Base-by-base conservation (phyloP, 2,888 invertebrate species). In the Hedychridium roseum region DNA sequence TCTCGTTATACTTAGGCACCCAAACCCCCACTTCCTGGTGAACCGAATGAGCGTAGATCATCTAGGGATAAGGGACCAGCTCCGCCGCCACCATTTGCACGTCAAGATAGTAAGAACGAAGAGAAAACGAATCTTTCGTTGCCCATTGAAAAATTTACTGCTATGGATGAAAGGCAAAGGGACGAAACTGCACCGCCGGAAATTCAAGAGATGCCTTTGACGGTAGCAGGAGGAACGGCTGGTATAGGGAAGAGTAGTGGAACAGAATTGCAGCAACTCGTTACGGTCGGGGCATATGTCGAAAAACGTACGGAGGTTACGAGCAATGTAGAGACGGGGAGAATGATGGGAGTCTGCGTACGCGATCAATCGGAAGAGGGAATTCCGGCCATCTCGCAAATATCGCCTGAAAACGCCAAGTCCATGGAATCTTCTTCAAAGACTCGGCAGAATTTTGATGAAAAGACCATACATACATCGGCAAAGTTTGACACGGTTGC, bases 11-110 rank as follows among this genome's bases (percentile, higher is more conserved):
- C 69, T 14, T 70, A 88, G 88, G 83, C 86, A 71, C 85, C 88
- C 53, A 91, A 90, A 79, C 90, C 89, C 75, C 75, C 77, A 36
- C 60, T 65, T 43, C 52, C 62, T 32, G 57, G 35, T 23, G 84
- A 83, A 51, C 80, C 80, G 37, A 76, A 71, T 37, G 84, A 84
- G 64, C 81, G 84, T 50, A 80, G 83, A 71, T 76, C 81, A 44
- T 83, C 84, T 11, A 80, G 82, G 30, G 91, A 91, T 70, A 92
- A 92, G 78, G 92, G 92, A 50, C 91, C 90, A 49, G 92, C 90
- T 32, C 92, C 90, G 7, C 86, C 86, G 45, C 91, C 91, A 17
- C 86, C 86, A 16, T 66, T 74, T 14, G 66, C 73, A 45, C 72
- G 61, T 34, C 70, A 60, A 55, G 73, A 61, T 16, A 73, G 66